Conservation (phyloP, 2,888 invertebrate genomes). For the Phyllotreta striolata region DNA sequence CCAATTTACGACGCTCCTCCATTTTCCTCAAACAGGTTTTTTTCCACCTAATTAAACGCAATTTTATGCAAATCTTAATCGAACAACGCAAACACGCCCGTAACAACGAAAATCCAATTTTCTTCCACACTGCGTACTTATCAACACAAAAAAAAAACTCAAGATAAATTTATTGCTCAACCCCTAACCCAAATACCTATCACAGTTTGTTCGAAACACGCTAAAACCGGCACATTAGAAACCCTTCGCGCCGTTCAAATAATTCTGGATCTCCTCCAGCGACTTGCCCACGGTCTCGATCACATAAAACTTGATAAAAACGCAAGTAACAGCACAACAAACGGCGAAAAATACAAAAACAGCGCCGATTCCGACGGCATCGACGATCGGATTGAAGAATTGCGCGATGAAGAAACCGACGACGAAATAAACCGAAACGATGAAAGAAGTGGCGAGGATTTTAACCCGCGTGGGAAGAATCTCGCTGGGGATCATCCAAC, state of each 20-base stretch:
- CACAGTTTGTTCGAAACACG: no score
- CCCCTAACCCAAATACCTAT: no score
- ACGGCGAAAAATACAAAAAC: constrained; percentile 46
- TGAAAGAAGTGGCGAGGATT: constrained; percentile 65
- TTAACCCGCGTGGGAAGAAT: constrained; percentile 73
- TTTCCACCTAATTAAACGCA: constrained; percentile 7
- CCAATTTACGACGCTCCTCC: background rate
- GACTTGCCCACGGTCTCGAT: constrained; percentile 1
- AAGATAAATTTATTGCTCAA: no score
- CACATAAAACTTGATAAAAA: constrained; percentile 6
- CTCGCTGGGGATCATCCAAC: constrained; percentile 85
- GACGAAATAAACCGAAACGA: constrained; percentile 49
- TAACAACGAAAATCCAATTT: constrained; percentile 7
- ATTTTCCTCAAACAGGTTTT: background rate
- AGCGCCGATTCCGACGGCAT: constrained; percentile 42
- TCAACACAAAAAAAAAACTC: no score
- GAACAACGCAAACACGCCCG: background rate
- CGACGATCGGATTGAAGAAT: constrained; percentile 44
- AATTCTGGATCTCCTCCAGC: constrained; percentile 8
- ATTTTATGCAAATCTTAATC: constrained; percentile 7
- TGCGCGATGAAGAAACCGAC: constrained; percentile 45
- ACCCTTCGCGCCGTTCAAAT: background rate
- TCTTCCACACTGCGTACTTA: background rate
- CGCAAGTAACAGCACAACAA: constrained; percentile 31
- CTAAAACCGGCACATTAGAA: no score